Evolutionary conservation across 2,888 invertebrate genomes (phyloP).

Genomic region (Drosophila anomalata): DNA sequence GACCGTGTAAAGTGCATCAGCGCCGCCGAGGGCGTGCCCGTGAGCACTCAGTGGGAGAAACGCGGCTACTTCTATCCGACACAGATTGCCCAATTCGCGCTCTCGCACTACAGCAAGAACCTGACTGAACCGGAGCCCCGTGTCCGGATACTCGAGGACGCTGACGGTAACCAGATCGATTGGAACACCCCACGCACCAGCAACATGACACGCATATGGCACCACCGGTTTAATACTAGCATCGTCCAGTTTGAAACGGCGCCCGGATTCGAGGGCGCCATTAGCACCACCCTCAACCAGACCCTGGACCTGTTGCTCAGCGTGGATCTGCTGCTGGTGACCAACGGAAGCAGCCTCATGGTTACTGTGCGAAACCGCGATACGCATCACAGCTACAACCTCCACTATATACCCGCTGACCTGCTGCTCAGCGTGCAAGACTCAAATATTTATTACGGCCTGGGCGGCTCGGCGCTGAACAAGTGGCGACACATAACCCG

Average conservation of each 20-base stretch:
- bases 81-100: constrained; percentile 98
- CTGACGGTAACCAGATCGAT: constrained; percentile 87
- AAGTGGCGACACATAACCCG: constrained; percentile 93
- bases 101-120: constrained; percentile 98
- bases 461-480: constrained; percentile 86
- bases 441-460: constrained; percentile 93
- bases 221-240: constrained; percentile 86
- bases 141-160: constrained; percentile 89
- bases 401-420: constrained; percentile 92
- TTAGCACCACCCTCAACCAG: constrained; percentile 86
- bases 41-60: constrained; percentile 98
- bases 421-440: constrained; percentile 90
- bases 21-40: constrained; percentile 96
- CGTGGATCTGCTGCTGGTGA: constrained; percentile 88
- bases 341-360: constrained; percentile 91
- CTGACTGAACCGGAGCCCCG: constrained; percentile 93
- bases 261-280: constrained; percentile 88
- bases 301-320: constrained; percentile 90
- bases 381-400: constrained; percentile 89
- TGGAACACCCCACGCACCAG: constrained; percentile 91
- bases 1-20: constrained; percentile 98
- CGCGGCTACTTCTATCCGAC: constrained; percentile 98
- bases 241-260: constrained; percentile 90
- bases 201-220: constrained; percentile 87
- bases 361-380: constrained; percentile 91